Conservation (phyloP, 2,113 vertebrate genomes). For the Lutjanus erythropterus region DNA sequence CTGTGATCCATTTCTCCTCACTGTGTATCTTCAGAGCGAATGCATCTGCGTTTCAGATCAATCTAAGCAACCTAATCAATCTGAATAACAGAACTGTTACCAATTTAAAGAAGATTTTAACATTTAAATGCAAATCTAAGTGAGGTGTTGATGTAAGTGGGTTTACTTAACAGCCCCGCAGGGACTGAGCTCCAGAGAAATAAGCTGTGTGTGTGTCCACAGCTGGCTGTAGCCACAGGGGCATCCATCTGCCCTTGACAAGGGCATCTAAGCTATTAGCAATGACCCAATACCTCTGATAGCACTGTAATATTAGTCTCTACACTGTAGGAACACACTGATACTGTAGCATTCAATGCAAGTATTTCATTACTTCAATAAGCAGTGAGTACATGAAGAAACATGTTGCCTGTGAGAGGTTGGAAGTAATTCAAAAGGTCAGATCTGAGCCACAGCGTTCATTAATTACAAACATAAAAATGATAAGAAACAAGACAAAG, state of each 20-base stretch:
- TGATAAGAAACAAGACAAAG: background rate
- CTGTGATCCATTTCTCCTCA: background rate
- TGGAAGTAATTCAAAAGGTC: background rate
- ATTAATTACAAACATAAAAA: background rate
- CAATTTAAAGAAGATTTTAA: background rate
- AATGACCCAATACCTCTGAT: constrained; percentile 49
- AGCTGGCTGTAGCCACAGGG: constrained; percentile 54
- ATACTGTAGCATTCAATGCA: constrained; percentile 9
- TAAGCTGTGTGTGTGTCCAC: constrained; percentile 20
- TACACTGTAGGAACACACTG: background rate
- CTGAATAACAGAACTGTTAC: constrained; percentile 3
- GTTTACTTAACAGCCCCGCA: background rate
- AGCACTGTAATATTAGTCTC: constrained; percentile 11
- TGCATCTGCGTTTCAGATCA: background rate
- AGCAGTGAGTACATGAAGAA: background rate
- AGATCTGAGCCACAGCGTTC: background rate
- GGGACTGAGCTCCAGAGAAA: constrained; percentile 19
- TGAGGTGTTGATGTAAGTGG: constrained; percentile 11
- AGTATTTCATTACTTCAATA: background rate
- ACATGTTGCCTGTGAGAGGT: background rate
- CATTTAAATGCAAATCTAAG: constrained; percentile 24
- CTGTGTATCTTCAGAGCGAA: constrained; percentile 24
- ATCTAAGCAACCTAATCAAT: constrained; percentile 9
- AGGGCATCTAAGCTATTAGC: constrained; percentile 56
- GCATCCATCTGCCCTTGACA: constrained; percentile 44